Evolutionary conservation across 2,888 invertebrate genomes (phyloP), one percentile per base, ranked within the genome.

Genomic region (Galerucella pusilla): DNA sequence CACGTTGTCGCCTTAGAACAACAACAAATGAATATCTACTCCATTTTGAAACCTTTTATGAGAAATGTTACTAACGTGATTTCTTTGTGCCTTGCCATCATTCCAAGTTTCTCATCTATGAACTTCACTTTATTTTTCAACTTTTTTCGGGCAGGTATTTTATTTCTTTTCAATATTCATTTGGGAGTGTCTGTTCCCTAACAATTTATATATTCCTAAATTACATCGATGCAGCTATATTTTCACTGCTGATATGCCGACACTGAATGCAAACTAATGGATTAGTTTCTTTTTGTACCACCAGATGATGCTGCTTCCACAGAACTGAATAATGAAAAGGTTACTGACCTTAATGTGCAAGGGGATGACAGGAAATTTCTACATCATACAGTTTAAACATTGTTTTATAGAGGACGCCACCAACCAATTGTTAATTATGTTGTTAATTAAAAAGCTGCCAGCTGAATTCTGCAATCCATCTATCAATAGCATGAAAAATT

Each of bases 11-110:
- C 78, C 78, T 77, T 73, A 70, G 77, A 83, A 85, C 83, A 85
- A 85, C 83, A 85, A 85, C 85, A 85, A 85, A 85, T 83, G 83
- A 80, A 81, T 81, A 81, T 83, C 85, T 86, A 86, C 86, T 86
- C 86, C 86, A 86, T 86, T 86, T 86, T 86, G 86, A 85, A 85
- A 84, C 82, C 82, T 85, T 84, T 83, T 83, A 83, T 83, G 82
- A 84, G 83, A 84, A 84, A 84, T 82, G 81, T 82, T 83, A 80
- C 81, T 82, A 83, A 82, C 81, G 75, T 80, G 79, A 80, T 80
- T 85, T 85, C 85, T 85, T 85, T 81, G 83, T 84, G 79, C 82
- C 79, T 81, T 80, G 77, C 78, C 80, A 81, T 80, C 75, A 81
- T 81, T 80, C 73, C 73, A 71, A 75, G 73, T 70, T 79, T 82